Percentiles rank a stretch among this genome's conserved stretches.
Evolutionary conservation across 2,888 invertebrate species (phyloP).

Genomic region (Rhimphoctona megacephalus): DNA sequence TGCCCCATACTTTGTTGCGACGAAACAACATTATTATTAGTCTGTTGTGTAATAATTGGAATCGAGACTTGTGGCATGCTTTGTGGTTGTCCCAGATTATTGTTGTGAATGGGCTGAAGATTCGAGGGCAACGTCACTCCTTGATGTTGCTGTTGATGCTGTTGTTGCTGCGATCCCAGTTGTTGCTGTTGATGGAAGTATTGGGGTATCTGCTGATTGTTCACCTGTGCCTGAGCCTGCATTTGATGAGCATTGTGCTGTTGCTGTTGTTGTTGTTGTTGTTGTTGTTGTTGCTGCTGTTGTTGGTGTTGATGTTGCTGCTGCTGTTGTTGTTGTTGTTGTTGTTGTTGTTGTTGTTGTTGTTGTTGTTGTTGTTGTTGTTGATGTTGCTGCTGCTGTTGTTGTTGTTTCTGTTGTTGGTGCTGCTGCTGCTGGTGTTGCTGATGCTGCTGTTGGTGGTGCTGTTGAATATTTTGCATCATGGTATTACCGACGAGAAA

Average conservation of each 20-base stretch:
- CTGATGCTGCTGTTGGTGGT: conserved; percentile 86
- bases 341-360: conserved; percentile 83
- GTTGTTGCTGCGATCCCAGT: conserved; percentile 84
- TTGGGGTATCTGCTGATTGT: conserved; percentile 78
- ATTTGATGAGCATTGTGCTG: conserved; percentile 84
- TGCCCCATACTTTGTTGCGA: conserved; percentile 78
- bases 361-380: conserved; percentile 79
- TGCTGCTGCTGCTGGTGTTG: conserved; percentile 86
- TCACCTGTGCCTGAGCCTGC: conserved; percentile 86
- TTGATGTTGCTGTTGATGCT: conserved; percentile 78
- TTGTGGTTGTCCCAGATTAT: conserved; percentile 87
- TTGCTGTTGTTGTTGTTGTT: conserved; percentile 84
- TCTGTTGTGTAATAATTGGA: conserved; percentile 86
- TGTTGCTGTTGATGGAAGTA: conserved; percentile 77
- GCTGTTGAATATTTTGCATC: conserved; percentile 86
- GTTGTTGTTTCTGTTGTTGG: conserved; percentile 83
- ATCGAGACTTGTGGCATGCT: conserved; percentile 87
- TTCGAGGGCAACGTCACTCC: conserved; percentile 88
- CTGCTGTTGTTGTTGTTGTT: conserved; percentile 85
- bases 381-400: conserved; percentile 84
- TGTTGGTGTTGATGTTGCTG: conserved; percentile 83
- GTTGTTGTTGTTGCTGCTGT: conserved; percentile 84
- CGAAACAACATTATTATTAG: conserved; percentile 78
- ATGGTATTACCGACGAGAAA: conserved; percentile 77
- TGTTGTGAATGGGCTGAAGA: conserved; percentile 86